These are phyloP conservation scores for Eulimnadia texana DNA, from an alignment of 1,140 invertebrate species.

Conservation along the genomic window DNA sequence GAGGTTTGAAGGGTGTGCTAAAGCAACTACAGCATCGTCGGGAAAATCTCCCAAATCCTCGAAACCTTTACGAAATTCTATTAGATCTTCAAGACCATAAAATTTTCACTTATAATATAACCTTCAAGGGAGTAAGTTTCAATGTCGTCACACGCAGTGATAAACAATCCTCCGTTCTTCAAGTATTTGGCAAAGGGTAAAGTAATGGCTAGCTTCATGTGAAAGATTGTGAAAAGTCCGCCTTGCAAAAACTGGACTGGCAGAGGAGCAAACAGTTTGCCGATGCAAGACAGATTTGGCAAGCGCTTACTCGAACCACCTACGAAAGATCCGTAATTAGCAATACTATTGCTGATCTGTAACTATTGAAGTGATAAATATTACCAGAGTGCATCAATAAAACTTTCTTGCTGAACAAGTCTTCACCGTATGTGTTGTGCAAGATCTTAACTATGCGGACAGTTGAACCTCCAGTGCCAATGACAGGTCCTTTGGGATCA, in stretches of 20 bases:
- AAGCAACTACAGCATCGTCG: constrained; percentile 29
- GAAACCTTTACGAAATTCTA: constrained; percentile 5
- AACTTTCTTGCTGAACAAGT: constrained; percentile 25
- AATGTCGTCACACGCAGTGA: constrained; percentile 34
- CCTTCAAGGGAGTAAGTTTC: constrained; percentile 27
- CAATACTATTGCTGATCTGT: background rate
- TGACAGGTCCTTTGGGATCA: constrained; percentile 27
- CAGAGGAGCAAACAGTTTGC: constrained; percentile 33
- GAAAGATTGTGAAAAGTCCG: constrained; percentile 28
- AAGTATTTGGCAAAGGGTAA: constrained; percentile 31
- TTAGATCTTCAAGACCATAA: background rate
- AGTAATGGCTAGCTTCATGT: constrained; percentile 33
- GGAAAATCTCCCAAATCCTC: constrained; percentile 24
- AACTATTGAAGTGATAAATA: background rate
- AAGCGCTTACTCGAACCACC: constrained; percentile 34
- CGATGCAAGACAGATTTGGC: constrained; percentile 31
- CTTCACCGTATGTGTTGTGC: constrained; percentile 13
- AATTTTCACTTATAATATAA: constrained; percentile 1
- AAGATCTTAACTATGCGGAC: constrained; percentile 28
- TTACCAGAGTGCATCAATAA: constrained; percentile 32
- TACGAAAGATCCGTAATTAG: background rate
- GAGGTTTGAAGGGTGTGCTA: constrained; percentile 33
- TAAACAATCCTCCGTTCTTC: constrained; percentile 31
- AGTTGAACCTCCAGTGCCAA: constrained; percentile 35
- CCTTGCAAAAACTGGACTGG: constrained; percentile 23